Percentiles rank a stretch among this genome's conserved stretches.
phyloP scores from a whole-genome alignment of 2,797 vertebrate species.

The Astyanax mexicanus region DNA sequence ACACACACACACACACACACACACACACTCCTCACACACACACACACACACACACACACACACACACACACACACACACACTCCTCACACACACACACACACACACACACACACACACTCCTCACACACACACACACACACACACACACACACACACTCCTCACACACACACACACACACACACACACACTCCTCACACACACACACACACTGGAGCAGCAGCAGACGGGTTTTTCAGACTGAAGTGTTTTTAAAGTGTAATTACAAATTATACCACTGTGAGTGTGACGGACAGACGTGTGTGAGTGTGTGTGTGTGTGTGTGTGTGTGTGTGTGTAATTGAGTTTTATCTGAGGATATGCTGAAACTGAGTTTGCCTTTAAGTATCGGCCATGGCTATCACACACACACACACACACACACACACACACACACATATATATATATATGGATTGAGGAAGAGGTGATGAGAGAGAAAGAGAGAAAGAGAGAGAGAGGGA shows the following conservation, averaged over 20 bases:
- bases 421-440: constrained; percentile 7
- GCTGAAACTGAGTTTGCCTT: constrained; percentile 36
- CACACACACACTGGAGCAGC: no score
- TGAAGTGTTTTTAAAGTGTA: constrained; percentile 35
- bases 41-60: no score
- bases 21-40: no score
- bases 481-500: not conserved
- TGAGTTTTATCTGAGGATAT: constrained; percentile 42
- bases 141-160: no score
- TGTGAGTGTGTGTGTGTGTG: constrained; percentile 13
- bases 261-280: constrained; percentile 9
- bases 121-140: no score
- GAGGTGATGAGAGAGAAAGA: not conserved
- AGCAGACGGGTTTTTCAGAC: constrained; percentile 10
- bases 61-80: no score
- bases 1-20: no score
- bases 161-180: no score
- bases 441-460: not conserved
- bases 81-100: no score
- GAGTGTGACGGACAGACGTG: not conserved
- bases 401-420: constrained; percentile 19
- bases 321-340: constrained; percentile 32
- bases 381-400: constrained; percentile 38
- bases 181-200: no score
- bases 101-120: no score